Evolutionary conservation across 2,797 vertebrate genomes (phyloP).

Genomic region (Micropoecilia bifurca): DNA sequence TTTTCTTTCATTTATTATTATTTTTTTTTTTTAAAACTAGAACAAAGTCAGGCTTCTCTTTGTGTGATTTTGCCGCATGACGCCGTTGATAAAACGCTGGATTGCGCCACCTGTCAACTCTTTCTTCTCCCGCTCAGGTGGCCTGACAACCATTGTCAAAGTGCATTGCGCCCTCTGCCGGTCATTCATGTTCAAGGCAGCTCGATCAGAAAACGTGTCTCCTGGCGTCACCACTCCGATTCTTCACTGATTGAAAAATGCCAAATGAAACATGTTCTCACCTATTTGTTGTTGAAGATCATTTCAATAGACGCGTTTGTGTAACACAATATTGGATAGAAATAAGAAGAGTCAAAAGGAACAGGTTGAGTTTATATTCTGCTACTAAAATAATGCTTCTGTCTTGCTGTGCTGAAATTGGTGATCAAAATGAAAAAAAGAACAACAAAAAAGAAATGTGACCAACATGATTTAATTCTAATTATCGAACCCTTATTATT

Average conservation of each 20-base stretch:
- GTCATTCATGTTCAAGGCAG: background rate
- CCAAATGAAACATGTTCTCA: background rate
- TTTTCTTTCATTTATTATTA: too few species aligned
- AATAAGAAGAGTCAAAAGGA: background rate
- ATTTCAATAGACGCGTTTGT: background rate
- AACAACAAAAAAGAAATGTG: rapidly evolving
- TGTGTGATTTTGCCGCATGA: background rate
- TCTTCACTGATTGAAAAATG: background rate
- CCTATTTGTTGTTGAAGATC: background rate
- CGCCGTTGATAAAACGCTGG: background rate
- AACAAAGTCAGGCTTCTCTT: background rate
- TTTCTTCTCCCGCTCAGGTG: background rate
- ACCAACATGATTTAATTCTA: background rate
- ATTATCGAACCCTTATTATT: background rate
- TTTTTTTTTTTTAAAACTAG: background rate
- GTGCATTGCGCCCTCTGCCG: background rate
- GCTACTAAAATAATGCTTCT: background rate
- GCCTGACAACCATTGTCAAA: background rate
- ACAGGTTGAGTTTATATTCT: background rate
- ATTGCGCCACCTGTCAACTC: background rate
- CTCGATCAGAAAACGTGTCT: background rate
- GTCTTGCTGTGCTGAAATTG: background rate
- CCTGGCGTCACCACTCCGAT: background rate
- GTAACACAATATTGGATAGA: background rate
- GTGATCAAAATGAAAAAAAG: background rate